Percentiles rank a stretch among this genome's conserved stretches.
Evolutionary conservation across 2,888 invertebrate species (phyloP).

Genomic region (Dasypogon diadema): DNA sequence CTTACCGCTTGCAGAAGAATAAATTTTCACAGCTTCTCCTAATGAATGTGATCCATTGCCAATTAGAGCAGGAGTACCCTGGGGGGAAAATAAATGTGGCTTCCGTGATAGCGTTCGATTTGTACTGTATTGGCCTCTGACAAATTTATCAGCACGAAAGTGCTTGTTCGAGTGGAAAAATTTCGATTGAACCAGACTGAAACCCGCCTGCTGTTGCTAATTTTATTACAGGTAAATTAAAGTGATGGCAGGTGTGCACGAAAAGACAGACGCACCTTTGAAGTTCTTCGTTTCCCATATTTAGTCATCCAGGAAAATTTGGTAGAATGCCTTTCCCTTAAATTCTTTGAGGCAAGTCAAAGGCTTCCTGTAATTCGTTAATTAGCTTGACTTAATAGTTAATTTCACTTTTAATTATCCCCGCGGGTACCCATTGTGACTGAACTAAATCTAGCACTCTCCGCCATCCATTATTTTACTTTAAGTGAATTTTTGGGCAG

Average conservation of each 20-base stretch:
- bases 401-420: conserved; percentile 1
- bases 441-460: neutral
- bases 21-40: conserved; percentile 40
- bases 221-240: conserved; percentile 17
- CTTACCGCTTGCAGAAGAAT: conserved; percentile 2
- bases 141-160: conserved; percentile 36
- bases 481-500: neutral
- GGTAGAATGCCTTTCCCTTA: neutral
- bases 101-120: conserved; percentile 49
- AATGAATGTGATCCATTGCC: conserved; percentile 46
- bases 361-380: neutral
- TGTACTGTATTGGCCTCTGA: conserved; percentile 23
- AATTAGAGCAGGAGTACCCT: conserved; percentile 21
- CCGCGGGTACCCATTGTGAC: neutral
- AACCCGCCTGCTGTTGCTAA: neutral
- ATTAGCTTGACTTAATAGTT: neutral
- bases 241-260: neutral
- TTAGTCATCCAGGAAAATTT: neutral
- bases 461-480: neutral
- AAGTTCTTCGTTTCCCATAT: conserved; percentile 1
- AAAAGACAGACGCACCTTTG: conserved; percentile 2
- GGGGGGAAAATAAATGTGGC: conserved; percentile 17
- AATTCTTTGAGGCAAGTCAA: neutral
- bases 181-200: neutral
- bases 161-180: neutral